phyloP scores from a whole-genome alignment of 2,797 vertebrate genomes.

The Falco naumanni region DNA sequence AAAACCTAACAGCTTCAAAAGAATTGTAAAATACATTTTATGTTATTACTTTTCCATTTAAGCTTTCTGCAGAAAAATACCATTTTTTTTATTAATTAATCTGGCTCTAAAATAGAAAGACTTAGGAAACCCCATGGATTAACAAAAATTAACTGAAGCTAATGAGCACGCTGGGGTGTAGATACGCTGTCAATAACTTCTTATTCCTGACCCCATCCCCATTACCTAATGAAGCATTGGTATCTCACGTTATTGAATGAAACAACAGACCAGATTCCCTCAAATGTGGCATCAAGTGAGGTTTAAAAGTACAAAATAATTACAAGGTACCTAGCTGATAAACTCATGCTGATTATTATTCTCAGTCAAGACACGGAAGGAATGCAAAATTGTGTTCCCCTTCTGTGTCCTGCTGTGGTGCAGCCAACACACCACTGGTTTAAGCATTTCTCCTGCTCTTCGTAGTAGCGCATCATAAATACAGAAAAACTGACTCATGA shows the following conservation, averaged over 20 bases:
- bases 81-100: constrained; percentile 31
- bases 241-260: not conserved
- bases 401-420: not conserved
- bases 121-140: not conserved
- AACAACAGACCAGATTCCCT: not conserved
- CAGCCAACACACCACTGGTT: not conserved
- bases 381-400: not conserved
- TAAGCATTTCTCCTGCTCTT: not conserved
- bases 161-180: not conserved
- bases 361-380: not conserved
- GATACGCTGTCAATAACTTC: not conserved
- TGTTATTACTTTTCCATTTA: not conserved
- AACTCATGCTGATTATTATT: constrained; percentile 30
- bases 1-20: not conserved
- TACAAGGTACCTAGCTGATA: not conserved
- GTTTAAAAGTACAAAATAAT: constrained; percentile 13
- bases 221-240: not conserved
- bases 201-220: not conserved
- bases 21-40: not conserved
- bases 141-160: not conserved
- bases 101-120: not conserved
- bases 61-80: not conserved
- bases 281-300: not conserved
- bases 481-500: not conserved
- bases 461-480: not conserved